These are phyloP conservation scores for Laticauda colubrina DNA, from an alignment of 2,113 vertebrate genomes.

Conservation along the genomic window DNA sequence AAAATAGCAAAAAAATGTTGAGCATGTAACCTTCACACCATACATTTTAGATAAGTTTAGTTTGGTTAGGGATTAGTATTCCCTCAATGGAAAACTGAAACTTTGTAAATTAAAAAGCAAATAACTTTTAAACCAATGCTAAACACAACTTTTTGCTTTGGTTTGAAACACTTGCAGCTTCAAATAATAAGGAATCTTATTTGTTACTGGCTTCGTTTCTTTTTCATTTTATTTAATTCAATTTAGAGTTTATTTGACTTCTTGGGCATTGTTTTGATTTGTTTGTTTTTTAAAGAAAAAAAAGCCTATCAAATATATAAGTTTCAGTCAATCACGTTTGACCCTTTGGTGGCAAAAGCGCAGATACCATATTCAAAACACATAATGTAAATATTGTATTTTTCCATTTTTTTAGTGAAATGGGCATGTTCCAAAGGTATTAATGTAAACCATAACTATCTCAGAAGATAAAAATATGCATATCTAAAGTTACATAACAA, in stretches of 20 bases:
- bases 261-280: not conserved
- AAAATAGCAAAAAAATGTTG: constrained; percentile 5
- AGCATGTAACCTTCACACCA: not conserved
- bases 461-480: not conserved
- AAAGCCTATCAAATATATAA: constrained; percentile 30
- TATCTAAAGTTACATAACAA: not conserved
- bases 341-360: not conserved
- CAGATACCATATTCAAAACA: not conserved
- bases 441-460: not conserved
- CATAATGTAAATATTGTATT: not conserved
- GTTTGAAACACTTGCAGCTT: constrained; percentile 25
- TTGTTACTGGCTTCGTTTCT: not conserved
- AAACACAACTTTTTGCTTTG: constrained; percentile 24
- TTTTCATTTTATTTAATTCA: constrained; percentile 9
- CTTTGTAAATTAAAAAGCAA: constrained; percentile 17
- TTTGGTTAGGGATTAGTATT: not conserved
- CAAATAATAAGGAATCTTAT: constrained; percentile 5
- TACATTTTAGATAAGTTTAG: constrained; percentile 13
- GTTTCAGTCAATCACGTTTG: constrained; percentile 11
- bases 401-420: not conserved
- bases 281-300: not conserved
- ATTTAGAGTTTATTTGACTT: not conserved
- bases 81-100: constrained; percentile 26
- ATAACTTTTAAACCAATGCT: constrained; percentile 20
- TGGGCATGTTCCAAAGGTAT: not conserved